Conservation (phyloP, 2,888 invertebrate genomes). For the Rotaria sp. region DNA sequence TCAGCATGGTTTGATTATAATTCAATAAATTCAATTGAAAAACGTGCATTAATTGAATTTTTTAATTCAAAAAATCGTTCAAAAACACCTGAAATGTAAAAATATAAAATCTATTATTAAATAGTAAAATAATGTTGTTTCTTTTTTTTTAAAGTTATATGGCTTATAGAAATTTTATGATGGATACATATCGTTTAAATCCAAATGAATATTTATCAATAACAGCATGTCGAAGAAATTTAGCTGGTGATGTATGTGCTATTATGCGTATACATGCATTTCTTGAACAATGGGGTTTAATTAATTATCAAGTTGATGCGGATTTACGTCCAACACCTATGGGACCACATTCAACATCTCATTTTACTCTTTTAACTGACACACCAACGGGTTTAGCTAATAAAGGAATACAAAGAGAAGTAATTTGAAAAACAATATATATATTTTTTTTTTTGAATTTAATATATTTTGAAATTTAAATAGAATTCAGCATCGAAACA, state of each 20-base stretch:
- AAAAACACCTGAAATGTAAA: slow-evolving; percentile 83
- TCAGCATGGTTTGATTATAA: slow-evolving; percentile 98
- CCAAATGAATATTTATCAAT: slow-evolving; percentile 89
- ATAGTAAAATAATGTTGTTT: not conserved
- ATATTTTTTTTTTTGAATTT: too few relatives aligned
- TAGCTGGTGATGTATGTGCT: slow-evolving; percentile 96
- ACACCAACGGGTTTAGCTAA: slow-evolving; percentile 93
- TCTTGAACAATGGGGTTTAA: slow-evolving; percentile 95
- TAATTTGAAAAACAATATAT: not conserved
- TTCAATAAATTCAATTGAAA: slow-evolving; percentile 91
- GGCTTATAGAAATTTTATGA: slow-evolving; percentile 98
- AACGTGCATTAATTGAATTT: slow-evolving; percentile 90
- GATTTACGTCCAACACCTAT: slow-evolving; percentile 72
- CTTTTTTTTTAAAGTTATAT: slow-evolving; percentile 63
- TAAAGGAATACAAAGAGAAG: not conserved
- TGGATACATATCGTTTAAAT: slow-evolving; percentile 81
- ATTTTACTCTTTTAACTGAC: slow-evolving; percentile 95
- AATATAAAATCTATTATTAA: too few relatives aligned
- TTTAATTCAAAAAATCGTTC: slow-evolving; percentile 96
- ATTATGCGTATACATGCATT: slow-evolving; percentile 96
- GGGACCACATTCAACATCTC: slow-evolving; percentile 97
- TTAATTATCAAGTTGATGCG: slow-evolving; percentile 67
- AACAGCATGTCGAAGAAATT: slow-evolving; percentile 88
- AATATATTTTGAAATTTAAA: not conserved
- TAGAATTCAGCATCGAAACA: slow-evolving; percentile 13